A percentile compares a stretch with the other conserved stretches of the same genome.
Conservation (phyloP, 2,113 vertebrate genomes). For the Mystacornis crossleyi region DNA sequence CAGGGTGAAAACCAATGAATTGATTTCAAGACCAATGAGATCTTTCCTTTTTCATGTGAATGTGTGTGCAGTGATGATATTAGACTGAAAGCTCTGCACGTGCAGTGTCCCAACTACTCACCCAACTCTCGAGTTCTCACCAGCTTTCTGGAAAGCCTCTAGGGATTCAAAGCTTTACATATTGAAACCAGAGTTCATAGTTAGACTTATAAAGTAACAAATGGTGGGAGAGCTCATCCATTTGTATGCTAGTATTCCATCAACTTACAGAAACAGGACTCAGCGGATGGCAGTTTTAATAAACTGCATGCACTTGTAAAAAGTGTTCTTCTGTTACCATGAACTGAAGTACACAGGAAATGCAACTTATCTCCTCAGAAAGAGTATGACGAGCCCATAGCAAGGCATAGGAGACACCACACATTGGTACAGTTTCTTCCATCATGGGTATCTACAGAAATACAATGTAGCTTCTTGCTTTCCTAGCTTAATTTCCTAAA, state of each 20-base stretch:
- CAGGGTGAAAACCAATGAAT: background rate
- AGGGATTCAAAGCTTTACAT: background rate
- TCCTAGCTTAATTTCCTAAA: background rate
- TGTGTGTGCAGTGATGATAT: background rate
- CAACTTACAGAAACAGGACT: rapidly evolving
- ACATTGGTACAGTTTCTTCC: background rate
- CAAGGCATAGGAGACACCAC: background rate
- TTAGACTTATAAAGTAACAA: background rate
- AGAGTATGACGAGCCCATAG: background rate
- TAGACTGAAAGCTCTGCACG: background rate
- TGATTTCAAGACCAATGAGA: background rate
- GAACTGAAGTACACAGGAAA: background rate
- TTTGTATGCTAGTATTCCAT: background rate
- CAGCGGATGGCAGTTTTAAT: background rate
- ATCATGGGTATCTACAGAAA: background rate
- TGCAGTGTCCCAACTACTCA: background rate
- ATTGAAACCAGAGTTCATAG: background rate
- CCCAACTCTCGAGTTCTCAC: background rate
- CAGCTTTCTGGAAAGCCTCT: background rate
- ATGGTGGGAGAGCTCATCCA: background rate
- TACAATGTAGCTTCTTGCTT: background rate
- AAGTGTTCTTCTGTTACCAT: background rate
- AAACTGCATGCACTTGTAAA: background rate
- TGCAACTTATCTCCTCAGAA: background rate
- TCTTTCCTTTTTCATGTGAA: background rate